These are phyloP conservation scores for Drosophila koepferae DNA, from an alignment of 2,888 invertebrate species.

Conservation along the genomic window DNA sequence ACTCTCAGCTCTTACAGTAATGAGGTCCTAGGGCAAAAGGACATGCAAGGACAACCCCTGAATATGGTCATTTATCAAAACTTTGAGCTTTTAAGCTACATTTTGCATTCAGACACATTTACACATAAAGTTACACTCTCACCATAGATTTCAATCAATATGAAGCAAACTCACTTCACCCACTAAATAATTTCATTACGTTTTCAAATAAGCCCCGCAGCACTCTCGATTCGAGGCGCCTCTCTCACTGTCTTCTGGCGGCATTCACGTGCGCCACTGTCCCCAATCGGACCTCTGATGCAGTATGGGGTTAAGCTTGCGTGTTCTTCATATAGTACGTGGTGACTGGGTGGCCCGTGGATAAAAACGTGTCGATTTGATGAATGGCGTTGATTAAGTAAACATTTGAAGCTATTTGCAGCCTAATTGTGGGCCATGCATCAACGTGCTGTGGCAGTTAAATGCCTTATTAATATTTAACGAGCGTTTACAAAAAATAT, in stretches of 20 bases:
- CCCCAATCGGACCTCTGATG: slow-evolving; percentile 39
- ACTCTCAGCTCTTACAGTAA: neutral
- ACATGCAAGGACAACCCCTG: neutral
- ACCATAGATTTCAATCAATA: neutral
- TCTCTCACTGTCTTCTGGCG: slow-evolving; percentile 6
- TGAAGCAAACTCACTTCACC: neutral
- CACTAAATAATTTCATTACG: neutral
- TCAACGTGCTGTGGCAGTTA: slow-evolving; percentile 73
- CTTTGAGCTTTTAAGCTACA: neutral
- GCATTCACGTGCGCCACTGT: slow-evolving; percentile 14
- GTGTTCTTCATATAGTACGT: slow-evolving; percentile 35
- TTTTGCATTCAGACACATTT: neutral
- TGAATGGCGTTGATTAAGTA: slow-evolving; percentile 78
- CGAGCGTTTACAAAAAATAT: slow-evolving; percentile 37
- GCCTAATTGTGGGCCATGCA: slow-evolving; percentile 75
- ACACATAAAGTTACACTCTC: neutral
- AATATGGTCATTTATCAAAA: neutral
- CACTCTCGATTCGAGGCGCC: slow-evolving; percentile 7
- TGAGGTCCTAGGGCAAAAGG: neutral
- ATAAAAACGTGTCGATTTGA: slow-evolving; percentile 77
- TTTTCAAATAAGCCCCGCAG: neutral
- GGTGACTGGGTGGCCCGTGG: slow-evolving; percentile 15
- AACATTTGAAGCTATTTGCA: slow-evolving; percentile 74
- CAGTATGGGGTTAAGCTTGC: slow-evolving; percentile 59
- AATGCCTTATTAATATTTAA: slow-evolving; percentile 79